These are phyloP conservation scores for Pandion haliaetus DNA, from an alignment of 2,113 vertebrate genomes.

Conservation along the genomic window DNA sequence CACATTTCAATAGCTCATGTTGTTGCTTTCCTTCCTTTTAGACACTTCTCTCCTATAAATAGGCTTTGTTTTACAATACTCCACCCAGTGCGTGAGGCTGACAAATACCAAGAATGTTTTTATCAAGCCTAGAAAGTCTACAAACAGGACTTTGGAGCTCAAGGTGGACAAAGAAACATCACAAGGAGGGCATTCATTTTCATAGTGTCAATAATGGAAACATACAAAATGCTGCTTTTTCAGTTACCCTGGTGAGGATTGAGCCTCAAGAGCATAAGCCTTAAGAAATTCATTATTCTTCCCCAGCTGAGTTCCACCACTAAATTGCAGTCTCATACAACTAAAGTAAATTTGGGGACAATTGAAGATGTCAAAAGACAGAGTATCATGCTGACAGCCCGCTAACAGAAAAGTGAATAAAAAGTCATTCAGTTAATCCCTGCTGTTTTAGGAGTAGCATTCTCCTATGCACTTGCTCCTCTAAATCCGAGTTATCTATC, in stretches of 20 bases:
- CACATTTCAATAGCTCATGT: neutral
- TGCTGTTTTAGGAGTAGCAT: neutral
- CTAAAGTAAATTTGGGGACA: constrained; percentile 1
- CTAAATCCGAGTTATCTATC: neutral
- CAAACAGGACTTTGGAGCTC: neutral
- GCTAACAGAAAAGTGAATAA: neutral
- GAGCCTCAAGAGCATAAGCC: neutral
- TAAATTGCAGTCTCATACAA: neutral
- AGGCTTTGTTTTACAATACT: neutral
- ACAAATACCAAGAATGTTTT: neutral
- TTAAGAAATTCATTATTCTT: neutral
- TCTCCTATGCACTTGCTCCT: neutral
- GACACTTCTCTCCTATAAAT: neutral
- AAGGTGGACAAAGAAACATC: neutral
- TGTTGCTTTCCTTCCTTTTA: neutral
- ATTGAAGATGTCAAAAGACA: neutral
- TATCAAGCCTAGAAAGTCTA: neutral
- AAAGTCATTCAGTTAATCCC: neutral
- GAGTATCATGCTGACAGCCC: neutral
- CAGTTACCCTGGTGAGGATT: neutral
- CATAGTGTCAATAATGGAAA: neutral
- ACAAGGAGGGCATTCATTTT: neutral
- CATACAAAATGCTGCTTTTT: neutral
- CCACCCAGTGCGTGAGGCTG: neutral
- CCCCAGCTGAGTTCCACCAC: neutral